phyloP scores from a whole-genome alignment of 1,140 invertebrate genomes.

The Plutomurus gul region DNA sequence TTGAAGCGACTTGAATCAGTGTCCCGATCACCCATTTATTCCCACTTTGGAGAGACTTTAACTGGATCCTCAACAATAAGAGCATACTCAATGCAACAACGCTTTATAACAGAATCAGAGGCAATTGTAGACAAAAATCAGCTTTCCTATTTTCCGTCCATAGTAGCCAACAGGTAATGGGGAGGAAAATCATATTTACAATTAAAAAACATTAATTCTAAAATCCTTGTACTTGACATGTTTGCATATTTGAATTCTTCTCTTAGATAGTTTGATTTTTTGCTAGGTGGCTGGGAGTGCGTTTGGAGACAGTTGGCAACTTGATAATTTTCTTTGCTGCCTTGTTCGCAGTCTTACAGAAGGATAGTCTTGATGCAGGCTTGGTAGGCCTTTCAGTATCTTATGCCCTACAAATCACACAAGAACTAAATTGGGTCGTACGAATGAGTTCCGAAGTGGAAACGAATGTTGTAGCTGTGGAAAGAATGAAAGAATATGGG shows the following conservation, averaged over 20 bases:
- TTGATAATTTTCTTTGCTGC: conserved; percentile 87
- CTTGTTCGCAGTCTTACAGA: conserved; percentile 79
- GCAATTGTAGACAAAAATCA: conserved; percentile 62
- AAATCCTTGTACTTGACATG: neutral
- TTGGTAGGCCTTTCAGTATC: conserved; percentile 86
- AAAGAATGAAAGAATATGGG: conserved; percentile 66
- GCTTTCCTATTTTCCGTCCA: conserved; percentile 60
- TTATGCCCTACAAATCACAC: conserved; percentile 76
- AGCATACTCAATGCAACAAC: conserved; percentile 74
- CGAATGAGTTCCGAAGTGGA: conserved; percentile 67
- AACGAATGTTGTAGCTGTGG: conserved; percentile 69
- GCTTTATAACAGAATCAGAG: conserved; percentile 82
- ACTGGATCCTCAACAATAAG: conserved; percentile 74
- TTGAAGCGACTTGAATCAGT: conserved; percentile 94
- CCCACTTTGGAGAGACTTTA: conserved; percentile 89
- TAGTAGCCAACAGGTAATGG: conserved; percentile 76
- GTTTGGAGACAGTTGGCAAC: conserved; percentile 91
- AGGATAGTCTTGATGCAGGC: conserved; percentile 71
- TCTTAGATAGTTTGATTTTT: neutral
- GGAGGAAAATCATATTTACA: too few species aligned
- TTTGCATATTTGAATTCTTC: neutral
- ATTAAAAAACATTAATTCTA: conserved; percentile 70
- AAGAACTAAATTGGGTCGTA: conserved; percentile 66
- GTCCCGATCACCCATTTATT: conserved; percentile 95
- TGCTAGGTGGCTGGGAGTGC: conserved; percentile 62